Evolutionary conservation across 2,888 invertebrate species (phyloP), one percentile per base, ranked within the genome.

Genomic region (Lydus trimaculatus): DNA sequence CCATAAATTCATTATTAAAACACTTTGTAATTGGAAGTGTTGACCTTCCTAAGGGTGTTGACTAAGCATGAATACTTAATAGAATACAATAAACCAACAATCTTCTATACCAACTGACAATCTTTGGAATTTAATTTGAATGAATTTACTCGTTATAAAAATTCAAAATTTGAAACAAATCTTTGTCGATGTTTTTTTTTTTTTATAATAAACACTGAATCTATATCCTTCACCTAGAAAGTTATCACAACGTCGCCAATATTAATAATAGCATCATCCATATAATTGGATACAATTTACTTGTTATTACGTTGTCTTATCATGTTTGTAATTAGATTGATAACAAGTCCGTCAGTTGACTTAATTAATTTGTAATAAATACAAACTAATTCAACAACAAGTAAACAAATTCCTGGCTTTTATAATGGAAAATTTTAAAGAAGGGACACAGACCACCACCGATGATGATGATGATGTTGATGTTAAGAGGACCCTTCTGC

Each of bases 1-100:
- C n/a, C 43, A 43, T 43, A 43, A 43, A 43, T 43, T 43, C 43
- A 17, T 43, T 43, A 43, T 43, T 43, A 43, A 43, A 43, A 43
- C 17, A 43, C 43, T 43, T 7, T 5, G 43, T 43, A 43, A 43
- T 43, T 43, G 43, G n/a, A 43, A 43, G 17, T 43, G 43, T 43
- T 43, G 43, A n/a, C 43, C 43, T 43, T n/a, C 8, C 43, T 17
- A 43, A n/a, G 6, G 43, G 7, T 43, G 17, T 43, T 43, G 6
- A 17, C 43, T 17, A 17, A n/a, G 43, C 43, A 43, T 43, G 43
- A 43, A 43, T 43, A 17, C 8, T 43, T 43, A 17, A 43, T 43
- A 43, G 17, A 43, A 43, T 17, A 43, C 43, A 17, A 43, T 43
- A 36, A 15, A 36, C 13, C 36, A 36, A 36, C 36, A 36, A 36